Conservation (phyloP, 2,797 vertebrate species). For the Rhincodon typus region DNA sequence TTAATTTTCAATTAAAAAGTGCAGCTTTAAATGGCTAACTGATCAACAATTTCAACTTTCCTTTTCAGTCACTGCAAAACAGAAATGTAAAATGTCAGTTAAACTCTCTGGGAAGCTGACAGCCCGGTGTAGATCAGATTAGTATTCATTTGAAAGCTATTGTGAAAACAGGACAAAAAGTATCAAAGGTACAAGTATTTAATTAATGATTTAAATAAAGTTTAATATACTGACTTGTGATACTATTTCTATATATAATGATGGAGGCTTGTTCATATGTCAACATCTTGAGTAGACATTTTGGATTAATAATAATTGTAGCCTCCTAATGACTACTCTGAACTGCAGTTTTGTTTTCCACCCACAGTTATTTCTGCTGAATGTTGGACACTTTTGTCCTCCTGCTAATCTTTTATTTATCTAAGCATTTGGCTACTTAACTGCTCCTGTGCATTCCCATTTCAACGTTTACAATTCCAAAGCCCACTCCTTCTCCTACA, state of each 20-base stretch:
- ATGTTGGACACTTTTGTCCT: slow-evolving; percentile 27
- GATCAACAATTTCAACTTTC: background rate
- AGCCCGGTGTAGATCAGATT: background rate
- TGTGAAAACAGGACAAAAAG: background rate
- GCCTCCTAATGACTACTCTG: background rate
- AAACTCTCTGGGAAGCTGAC: background rate
- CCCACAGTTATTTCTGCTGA: slow-evolving; percentile 8
- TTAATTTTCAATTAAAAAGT: slow-evolving; percentile 5
- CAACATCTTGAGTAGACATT: background rate
- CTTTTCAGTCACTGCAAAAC: background rate
- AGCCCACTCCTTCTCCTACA: slow-evolving; percentile 32
- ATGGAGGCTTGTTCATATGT: slow-evolving; percentile 18
- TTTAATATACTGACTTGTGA: slow-evolving; percentile 28
- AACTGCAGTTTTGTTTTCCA: slow-evolving; percentile 22
- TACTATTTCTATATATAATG: background rate
- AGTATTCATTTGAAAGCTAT: slow-evolving; percentile 6
- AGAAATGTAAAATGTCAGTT: background rate
- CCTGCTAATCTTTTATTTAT: slow-evolving; percentile 29
- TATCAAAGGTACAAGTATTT: slow-evolving; percentile 2
- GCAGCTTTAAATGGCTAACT: background rate
- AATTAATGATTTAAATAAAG: background rate
- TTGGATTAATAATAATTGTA: background rate
- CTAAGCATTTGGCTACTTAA: slow-evolving; percentile 26
- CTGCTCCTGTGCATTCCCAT: slow-evolving; percentile 31
- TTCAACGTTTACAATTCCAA: slow-evolving; percentile 22